phyloP scores from a whole-genome alignment of 2,113 vertebrate species.

The Picathartes gymnocephalus region DNA sequence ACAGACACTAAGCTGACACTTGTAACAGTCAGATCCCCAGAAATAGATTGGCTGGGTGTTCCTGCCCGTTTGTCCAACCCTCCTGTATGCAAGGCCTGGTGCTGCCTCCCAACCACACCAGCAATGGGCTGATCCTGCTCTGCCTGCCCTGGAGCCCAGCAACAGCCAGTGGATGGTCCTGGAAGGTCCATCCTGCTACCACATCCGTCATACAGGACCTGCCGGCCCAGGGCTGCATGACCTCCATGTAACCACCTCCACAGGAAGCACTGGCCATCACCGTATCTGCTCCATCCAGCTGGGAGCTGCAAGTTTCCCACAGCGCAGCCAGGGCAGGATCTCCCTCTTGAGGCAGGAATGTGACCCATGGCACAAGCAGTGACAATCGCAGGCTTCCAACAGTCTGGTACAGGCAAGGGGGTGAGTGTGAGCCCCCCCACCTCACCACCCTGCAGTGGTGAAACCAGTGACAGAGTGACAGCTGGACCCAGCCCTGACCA shows the following conservation, averaged over 20 bases:
- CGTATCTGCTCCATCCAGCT: background rate
- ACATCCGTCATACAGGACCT: background rate
- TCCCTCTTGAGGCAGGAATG: background rate
- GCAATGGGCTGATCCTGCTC: rapidly evolving
- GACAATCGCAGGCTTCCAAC: rapidly evolving
- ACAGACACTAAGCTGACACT: background rate
- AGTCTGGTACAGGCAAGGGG: background rate
- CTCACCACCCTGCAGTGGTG: background rate
- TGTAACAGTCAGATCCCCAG: background rate
- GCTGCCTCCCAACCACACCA: background rate
- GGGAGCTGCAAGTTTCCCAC: background rate
- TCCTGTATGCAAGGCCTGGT: rapidly evolving
- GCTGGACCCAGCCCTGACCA: background rate
- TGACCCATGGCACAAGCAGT: background rate
- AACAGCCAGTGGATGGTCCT: background rate
- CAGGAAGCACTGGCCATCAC: background rate
- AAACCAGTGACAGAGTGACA: background rate
- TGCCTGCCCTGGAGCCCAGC: background rate
- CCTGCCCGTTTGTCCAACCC: background rate
- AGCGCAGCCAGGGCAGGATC: background rate
- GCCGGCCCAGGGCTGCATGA: background rate
- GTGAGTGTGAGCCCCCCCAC: rapidly evolving
- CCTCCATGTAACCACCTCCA: background rate
- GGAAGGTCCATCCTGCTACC: background rate
- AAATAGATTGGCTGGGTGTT: background rate